Evolutionary conservation across 2,113 vertebrate genomes (phyloP).

Genomic region (Petromus typicus): DNA sequence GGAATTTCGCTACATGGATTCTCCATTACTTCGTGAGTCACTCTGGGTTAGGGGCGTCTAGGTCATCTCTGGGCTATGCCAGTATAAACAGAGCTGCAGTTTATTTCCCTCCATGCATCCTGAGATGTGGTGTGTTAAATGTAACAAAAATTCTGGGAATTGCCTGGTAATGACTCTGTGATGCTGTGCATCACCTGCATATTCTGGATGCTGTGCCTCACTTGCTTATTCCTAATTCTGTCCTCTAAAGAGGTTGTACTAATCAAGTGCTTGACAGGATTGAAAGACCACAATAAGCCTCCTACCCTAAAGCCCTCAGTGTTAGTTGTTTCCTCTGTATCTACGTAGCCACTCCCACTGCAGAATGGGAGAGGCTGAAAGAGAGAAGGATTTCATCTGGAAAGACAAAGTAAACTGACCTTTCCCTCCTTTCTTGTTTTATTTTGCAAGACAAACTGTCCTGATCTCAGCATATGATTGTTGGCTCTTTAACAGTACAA

Average conservation of each 20-base stretch:
- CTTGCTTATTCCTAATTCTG: not conserved
- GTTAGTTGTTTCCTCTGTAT: not conserved
- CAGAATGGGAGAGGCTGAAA: no score
- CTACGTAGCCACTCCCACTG: not conserved
- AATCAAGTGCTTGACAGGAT: no score
- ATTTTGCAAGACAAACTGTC: not conserved
- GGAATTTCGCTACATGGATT: not conserved
- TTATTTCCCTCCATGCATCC: no score
- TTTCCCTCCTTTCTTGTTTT: not conserved
- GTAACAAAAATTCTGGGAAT: not conserved
- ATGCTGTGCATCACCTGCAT: no score
- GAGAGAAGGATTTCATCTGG: not conserved
- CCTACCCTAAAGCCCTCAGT: no score
- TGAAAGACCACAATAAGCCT: not conserved
- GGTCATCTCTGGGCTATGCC: not conserved
- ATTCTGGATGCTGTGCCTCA: no score
- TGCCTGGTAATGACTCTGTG: not conserved
- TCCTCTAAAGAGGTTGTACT: not conserved
- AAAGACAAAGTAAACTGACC: not conserved
- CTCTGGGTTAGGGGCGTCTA: not conserved
- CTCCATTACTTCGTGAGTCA: not conserved
- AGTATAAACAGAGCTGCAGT: not conserved
- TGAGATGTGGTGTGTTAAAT: not conserved
- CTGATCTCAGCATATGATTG: not conserved
- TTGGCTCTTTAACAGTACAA: not conserved